Base-by-base conservation (phyloP, 2,113 vertebrate genomes). In the Seriola dumerili region DNA sequence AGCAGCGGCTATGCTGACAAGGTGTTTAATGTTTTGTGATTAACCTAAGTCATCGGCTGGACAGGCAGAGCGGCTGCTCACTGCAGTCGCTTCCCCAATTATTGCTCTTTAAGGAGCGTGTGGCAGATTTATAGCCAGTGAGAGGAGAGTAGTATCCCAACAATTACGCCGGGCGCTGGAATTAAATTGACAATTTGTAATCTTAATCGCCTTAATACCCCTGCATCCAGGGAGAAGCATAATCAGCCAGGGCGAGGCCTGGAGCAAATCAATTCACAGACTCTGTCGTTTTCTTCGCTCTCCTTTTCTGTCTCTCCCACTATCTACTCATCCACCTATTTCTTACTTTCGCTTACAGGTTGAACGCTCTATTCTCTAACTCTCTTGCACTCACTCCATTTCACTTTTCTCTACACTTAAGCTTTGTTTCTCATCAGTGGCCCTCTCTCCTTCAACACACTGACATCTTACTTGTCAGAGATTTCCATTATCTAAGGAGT, bases 161-260 rank as follows among this genome's bases (percentile, higher is more conserved):
- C 92, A 92, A 91, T 94, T 92, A 93, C 72, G 58, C 69, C 4
- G 55, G 83, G 40, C 23, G 17, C 88, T 76, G 82, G 91, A 90
- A 93, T 93, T 93, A 94, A 93, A 93, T 81, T 86, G 92, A 93
- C 90, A 88, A 93, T 93, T 92, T 94, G 92, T 94, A 93, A 94
- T 93, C 91, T 89, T 93, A 93, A 93, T 93, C 73, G 71, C 78
- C 66, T 88, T 88, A 88, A 88, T 70, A 71, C 65, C 92, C 78
- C 80, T 63, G 83, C 59, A 89, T 83, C 81, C 85, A 73, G 85
- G 66, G 78, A 86, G 76, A 88, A 72, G 83, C 68, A 81, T 90
- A 93, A 95, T 93, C 89, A 93, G 85, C 75, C 63, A 54, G 85
- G 76, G 79, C 29, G 17, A 80, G 73, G 62, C 91, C 88, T 83